Conservation (phyloP, 2,888 invertebrate genomes). For the Altica lythri region DNA sequence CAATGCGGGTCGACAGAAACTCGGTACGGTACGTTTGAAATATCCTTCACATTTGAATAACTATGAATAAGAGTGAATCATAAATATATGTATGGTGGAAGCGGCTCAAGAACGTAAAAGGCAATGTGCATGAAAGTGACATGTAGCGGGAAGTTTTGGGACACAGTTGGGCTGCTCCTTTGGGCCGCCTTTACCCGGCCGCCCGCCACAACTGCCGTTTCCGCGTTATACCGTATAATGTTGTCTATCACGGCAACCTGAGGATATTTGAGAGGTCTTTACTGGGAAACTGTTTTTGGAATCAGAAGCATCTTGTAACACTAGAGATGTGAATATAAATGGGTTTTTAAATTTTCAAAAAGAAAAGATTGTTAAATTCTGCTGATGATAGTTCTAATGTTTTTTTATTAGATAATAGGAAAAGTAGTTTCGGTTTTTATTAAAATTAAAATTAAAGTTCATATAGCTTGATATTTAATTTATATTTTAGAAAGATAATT, state of each 20-base stretch:
- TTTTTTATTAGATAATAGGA: no score
- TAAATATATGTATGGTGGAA: conserved; percentile 36
- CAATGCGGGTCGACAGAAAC: neutral
- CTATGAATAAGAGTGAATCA: conserved; percentile 47
- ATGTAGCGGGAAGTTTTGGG: conserved; percentile 32
- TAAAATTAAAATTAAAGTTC: no score
- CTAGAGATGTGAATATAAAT: conserved; percentile 2
- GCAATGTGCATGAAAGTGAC: conserved; percentile 33
- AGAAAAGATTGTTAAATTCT: no score
- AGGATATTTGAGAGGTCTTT: conserved; percentile 27
- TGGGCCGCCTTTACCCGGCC: neutral
- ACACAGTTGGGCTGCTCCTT: conserved; percentile 15
- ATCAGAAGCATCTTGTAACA: neutral
- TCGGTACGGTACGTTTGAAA: conserved; percentile 18
- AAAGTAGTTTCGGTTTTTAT: no score
- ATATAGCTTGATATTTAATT: no score
- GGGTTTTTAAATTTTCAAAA: no score
- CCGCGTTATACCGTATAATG: conserved; percentile 30
- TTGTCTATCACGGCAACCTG: conserved; percentile 33
- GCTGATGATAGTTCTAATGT: no score
- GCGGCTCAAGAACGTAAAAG: conserved; percentile 20
- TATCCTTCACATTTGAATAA: conserved; percentile 41
- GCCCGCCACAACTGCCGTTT: conserved; percentile 1
- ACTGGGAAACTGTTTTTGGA: neutral
- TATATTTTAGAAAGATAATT: no score